Evolutionary conservation across 2,888 invertebrate species (phyloP).

Genomic region (Agrochola circellaris): DNA sequence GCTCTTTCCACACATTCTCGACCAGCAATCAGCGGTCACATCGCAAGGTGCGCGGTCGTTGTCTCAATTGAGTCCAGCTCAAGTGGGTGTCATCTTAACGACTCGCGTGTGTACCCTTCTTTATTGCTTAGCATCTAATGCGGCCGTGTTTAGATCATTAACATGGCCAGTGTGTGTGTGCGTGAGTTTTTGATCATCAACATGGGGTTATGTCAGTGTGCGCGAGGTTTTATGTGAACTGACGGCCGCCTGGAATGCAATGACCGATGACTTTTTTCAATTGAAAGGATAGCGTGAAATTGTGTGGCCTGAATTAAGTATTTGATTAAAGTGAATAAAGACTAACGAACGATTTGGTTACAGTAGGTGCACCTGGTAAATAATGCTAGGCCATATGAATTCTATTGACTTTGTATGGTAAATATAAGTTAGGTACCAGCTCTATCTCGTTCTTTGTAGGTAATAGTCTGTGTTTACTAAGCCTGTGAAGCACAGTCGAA

Average conservation of each 20-base stretch:
- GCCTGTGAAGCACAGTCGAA: not conserved
- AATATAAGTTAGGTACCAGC: not conserved
- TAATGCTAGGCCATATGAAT: not conserved
- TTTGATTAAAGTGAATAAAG: constrained; percentile 34
- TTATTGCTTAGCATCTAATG: constrained; percentile 69
- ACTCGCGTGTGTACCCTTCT: constrained; percentile 62
- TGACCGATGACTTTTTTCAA: constrained; percentile 62
- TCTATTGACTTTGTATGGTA: not conserved
- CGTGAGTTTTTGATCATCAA: constrained; percentile 52
- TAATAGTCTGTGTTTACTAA: not conserved
- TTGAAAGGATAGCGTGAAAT: constrained; percentile 52
- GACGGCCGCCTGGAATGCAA: constrained; percentile 54
- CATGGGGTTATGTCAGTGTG: constrained; percentile 43
- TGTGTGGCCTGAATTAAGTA: constrained; percentile 55
- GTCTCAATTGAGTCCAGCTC: constrained; percentile 60
- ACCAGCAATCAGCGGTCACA: constrained; percentile 18
- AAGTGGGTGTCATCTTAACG: constrained; percentile 65
- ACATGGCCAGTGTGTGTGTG: constrained; percentile 47
- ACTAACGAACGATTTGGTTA: not conserved
- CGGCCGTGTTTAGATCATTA: constrained; percentile 65
- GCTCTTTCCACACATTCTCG: not conserved
- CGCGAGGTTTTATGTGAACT: constrained; percentile 41
- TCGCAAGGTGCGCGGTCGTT: constrained; percentile 65
- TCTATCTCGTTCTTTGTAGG: not conserved
- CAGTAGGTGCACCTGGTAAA: constrained; percentile 18